Conservation (phyloP, 2,797 vertebrate species). For the Botia kubotai region DNA sequence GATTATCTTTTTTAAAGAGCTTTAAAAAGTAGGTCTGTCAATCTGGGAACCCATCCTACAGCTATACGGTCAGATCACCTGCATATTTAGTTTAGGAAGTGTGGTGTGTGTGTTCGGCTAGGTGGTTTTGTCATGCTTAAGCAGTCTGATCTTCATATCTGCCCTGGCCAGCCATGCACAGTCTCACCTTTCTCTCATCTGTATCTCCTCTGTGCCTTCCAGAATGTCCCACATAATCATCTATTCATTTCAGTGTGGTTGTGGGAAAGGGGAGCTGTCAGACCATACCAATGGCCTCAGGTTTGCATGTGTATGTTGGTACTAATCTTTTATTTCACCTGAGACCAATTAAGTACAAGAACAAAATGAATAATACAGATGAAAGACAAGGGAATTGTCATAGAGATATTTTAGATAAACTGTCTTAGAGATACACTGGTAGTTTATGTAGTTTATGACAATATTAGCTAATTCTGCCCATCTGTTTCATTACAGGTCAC, state of each 20-base stretch:
- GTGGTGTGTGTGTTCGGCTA: neutral
- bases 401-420: neutral
- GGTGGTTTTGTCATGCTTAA: slow-evolving; percentile 71
- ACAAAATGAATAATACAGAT: neutral
- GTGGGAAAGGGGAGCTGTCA: slow-evolving; percentile 51
- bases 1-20: neutral
- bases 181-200: slow-evolving; percentile 74
- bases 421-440: neutral
- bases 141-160: slow-evolving; percentile 81
- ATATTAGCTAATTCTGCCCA: no score
- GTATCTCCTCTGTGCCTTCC: slow-evolving; percentile 55
- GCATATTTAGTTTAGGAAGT: neutral
- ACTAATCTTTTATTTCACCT: slow-evolving; percentile 47
- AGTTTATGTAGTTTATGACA: neutral
- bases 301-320: slow-evolving; percentile 35
- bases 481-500: no score
- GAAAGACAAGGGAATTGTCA: slow-evolving; percentile 4
- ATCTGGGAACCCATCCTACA: neutral
- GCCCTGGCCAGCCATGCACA: slow-evolving; percentile 67
- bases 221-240: slow-evolving; percentile 69
- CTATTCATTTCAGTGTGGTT: slow-evolving; percentile 60
- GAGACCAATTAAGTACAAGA: neutral
- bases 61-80: slow-evolving; percentile 10
- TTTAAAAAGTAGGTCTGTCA: neutral
- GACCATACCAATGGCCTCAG: slow-evolving; percentile 40